phyloP scores from a whole-genome alignment of 1,140 invertebrate genomes.

The Lepidostoma basale region DNA sequence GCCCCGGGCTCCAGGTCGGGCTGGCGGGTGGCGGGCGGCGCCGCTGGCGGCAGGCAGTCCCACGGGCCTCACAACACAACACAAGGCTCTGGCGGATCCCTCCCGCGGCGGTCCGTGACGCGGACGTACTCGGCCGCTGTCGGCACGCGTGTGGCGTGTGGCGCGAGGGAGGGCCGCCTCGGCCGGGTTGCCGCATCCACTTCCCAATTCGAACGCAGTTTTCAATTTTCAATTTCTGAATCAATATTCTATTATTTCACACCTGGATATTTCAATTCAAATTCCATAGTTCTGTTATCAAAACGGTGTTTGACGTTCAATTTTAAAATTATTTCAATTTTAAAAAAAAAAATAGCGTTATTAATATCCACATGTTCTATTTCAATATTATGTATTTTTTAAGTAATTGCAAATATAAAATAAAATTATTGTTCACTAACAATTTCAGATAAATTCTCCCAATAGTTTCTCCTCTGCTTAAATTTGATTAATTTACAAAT shows the following conservation, averaged over 20 bases:
- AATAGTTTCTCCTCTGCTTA: no score
- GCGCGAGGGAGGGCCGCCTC: constrained; percentile 1
- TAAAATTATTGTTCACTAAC: no score
- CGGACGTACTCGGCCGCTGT: constrained; percentile 42
- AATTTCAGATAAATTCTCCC: no score
- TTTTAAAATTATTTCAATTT: neutral
- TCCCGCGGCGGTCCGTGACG: constrained; percentile 27
- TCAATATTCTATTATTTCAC: neutral
- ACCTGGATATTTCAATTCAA: neutral
- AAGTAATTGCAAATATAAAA: no score
- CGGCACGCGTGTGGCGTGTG: constrained; percentile 43
- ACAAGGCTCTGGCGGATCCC: neutral
- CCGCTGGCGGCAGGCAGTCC: constrained; percentile 5
- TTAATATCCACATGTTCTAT: no score
- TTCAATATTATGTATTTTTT: no score
- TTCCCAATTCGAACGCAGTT: neutral
- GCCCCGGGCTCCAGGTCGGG: neutral
- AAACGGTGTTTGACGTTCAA: neutral
- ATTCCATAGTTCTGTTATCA: neutral
- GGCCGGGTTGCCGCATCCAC: constrained; percentile 28
- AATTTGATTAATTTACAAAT: no score
- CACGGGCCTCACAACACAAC: constrained; percentile 20
- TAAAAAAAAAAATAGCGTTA: no score
- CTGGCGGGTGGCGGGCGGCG: neutral
- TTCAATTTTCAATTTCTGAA: neutral